These are phyloP conservation scores for Pachycephus smyrnensis DNA, from an alignment of 2,888 invertebrate species.

Conservation along the genomic window DNA sequence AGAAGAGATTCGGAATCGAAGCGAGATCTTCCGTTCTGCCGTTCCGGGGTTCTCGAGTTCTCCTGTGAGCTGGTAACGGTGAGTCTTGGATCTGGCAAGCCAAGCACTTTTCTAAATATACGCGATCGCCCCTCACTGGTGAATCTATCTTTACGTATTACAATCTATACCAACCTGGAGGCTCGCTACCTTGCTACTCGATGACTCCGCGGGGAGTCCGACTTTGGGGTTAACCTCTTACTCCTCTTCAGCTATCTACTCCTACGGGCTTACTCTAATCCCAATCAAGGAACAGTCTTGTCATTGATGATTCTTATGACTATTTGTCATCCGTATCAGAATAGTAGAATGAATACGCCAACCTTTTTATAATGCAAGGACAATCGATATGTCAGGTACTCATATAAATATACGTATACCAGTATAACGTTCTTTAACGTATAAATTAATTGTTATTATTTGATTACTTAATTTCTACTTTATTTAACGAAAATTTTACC, in stretches of 20 bases:
- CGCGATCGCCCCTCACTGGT: slow-evolving; percentile 62
- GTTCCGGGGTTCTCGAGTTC: slow-evolving; percentile 39
- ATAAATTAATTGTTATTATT: not conserved
- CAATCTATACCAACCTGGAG: slow-evolving; percentile 20
- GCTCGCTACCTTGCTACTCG: not conserved
- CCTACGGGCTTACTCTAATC: not conserved
- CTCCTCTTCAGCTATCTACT: not conserved
- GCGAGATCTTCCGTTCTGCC: not conserved
- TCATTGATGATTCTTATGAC: not conserved
- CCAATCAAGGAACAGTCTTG: not conserved
- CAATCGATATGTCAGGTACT: not conserved
- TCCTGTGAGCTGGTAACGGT: slow-evolving; percentile 33
- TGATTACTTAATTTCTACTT: not conserved
- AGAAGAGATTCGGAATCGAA: not conserved
- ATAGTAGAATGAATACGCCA: not conserved
- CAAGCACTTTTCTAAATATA: slow-evolving; percentile 65
- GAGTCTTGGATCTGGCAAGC: slow-evolving; percentile 61
- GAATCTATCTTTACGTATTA: slow-evolving; percentile 66
- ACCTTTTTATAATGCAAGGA: not conserved
- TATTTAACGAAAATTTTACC: not conserved
- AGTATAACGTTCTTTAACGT: not conserved
- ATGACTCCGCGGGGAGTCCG: not conserved
- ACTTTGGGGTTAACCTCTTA: not conserved
- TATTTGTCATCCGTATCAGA: not conserved
- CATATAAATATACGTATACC: not conserved